phyloP scores from a whole-genome alignment of 1,140 invertebrate species.

The Drosophila sproati region DNA sequence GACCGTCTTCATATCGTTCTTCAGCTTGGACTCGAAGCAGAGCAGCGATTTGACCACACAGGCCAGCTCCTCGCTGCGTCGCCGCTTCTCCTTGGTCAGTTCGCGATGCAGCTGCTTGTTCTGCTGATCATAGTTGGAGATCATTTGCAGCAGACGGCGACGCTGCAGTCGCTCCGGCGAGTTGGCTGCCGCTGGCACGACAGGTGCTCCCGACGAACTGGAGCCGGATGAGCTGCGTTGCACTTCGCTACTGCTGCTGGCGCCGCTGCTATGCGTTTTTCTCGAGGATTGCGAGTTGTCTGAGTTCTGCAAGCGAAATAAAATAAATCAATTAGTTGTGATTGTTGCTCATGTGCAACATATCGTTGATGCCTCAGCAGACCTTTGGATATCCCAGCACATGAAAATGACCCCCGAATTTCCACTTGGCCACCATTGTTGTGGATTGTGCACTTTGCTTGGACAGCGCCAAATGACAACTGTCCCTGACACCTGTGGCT shows the following conservation, averaged over 20 bases:
- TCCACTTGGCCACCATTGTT: constrained; percentile 55
- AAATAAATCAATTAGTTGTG: constrained; percentile 1
- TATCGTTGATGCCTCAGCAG: neutral
- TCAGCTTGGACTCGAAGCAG: constrained; percentile 88
- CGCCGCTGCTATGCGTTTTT: constrained; percentile 25
- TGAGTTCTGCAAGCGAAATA: constrained; percentile 47
- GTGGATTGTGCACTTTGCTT: constrained; percentile 17
- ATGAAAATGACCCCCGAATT: constrained; percentile 45
- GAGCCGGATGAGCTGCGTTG: constrained; percentile 67
- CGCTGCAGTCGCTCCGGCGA: constrained; percentile 54
- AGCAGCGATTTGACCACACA: constrained; percentile 88
- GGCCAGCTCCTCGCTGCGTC: constrained; percentile 88
- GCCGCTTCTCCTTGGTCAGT: constrained; percentile 85
- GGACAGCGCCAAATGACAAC: constrained; percentile 44
- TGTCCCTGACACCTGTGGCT: constrained; percentile 11
- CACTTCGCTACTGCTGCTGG: constrained; percentile 51
- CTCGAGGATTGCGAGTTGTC: constrained; percentile 64
- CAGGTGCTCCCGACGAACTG: constrained; percentile 45
- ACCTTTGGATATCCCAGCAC: constrained; percentile 51
- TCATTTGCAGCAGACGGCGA: constrained; percentile 69
- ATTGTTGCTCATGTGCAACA: neutral
- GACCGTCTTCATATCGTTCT: constrained; percentile 89
- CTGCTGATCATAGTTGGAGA: constrained; percentile 75
- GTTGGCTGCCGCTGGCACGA: neutral
- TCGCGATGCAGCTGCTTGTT: constrained; percentile 75